Evolutionary conservation across 2,888 invertebrate genomes (phyloP).

Genomic region (Phengaris alcon): DNA sequence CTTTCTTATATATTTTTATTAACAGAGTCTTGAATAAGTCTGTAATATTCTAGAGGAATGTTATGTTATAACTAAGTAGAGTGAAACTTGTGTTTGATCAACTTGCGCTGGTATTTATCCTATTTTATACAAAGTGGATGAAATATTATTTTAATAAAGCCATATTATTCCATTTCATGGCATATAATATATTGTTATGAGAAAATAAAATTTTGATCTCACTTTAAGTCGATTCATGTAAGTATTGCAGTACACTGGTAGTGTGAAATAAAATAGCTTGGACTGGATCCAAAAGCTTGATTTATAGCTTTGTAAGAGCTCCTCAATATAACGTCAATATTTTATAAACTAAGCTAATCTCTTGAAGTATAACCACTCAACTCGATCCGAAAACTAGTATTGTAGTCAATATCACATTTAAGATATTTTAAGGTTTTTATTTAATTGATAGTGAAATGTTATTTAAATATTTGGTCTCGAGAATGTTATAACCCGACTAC

Average conservation of each 20-base stretch:
- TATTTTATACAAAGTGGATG: too few relatives aligned
- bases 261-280: slow-evolving; percentile 13
- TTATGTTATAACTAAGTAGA: too few relatives aligned
- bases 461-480: too few relatives aligned
- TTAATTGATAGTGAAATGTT: background rate
- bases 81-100: too few relatives aligned
- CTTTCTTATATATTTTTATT: too few relatives aligned
- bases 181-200: too few relatives aligned
- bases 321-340: slow-evolving; percentile 17
- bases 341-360: slow-evolving; percentile 15
- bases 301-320: slow-evolving; percentile 7
- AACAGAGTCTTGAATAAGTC: too few relatives aligned
- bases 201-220: slow-evolving; percentile 13
- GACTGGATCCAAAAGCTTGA: slow-evolving; percentile 6
- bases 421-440: background rate
- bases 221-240: background rate
- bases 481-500: too few relatives aligned
- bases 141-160: background rate
- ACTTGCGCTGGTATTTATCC: too few relatives aligned
- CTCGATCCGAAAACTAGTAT: background rate
- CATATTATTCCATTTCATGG: background rate
- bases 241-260: slow-evolving; percentile 11
- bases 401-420: background rate
- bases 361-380: background rate
- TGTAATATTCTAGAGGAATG: too few relatives aligned